Evolutionary conservation across 2,888 invertebrate genomes (phyloP), one percentile per base, ranked within the genome.

Genomic region (Lamproptera curius): DNA sequence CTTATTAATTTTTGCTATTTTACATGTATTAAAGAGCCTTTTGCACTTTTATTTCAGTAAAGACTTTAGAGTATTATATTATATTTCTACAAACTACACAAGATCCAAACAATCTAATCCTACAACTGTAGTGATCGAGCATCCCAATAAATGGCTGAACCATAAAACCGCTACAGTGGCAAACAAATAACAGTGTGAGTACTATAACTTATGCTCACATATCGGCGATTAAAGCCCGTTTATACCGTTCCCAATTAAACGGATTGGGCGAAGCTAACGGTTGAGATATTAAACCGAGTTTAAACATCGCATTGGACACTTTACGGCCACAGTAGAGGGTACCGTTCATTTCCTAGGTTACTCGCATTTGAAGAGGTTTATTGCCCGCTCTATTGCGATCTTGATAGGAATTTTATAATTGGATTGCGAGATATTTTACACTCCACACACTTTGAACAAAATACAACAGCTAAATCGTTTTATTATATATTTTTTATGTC

Each of bases 171-270:
- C 63, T 64, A 53, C 36, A 39, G 41, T 26, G 35, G 31, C 16
- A 41, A 52, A 55, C 61, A 66, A 67, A 70, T 68, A 66, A 65
- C 69, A 64, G 58, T 59, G 55, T 65, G 62, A 65, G 28, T 28
- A 33, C 31, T 16, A 4, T 35, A 31, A 45, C 42, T 43, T 47
- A 50, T 40, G 39, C 51, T 48, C 55, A 57, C 57, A 54, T 55
- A 57, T 54, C 45, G 55, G 41, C 58, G 58, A 75, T 75, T 77
- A 77, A 68, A 66, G 62, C 70, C 65, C 47, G 67, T 68, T 68
- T 65, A 67, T 70, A 74, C 80, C 73, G 71, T 78, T 81, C 76
- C 74, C 82, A 83, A 83, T 83, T 83, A 83, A 83, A 79, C 83
- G 81, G 82, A 83, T 83, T 83, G 82, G 76, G 73, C 69, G 58